These are phyloP conservation scores for Anableps anableps DNA, from an alignment of 2,797 vertebrate species.

Conservation along the genomic window DNA sequence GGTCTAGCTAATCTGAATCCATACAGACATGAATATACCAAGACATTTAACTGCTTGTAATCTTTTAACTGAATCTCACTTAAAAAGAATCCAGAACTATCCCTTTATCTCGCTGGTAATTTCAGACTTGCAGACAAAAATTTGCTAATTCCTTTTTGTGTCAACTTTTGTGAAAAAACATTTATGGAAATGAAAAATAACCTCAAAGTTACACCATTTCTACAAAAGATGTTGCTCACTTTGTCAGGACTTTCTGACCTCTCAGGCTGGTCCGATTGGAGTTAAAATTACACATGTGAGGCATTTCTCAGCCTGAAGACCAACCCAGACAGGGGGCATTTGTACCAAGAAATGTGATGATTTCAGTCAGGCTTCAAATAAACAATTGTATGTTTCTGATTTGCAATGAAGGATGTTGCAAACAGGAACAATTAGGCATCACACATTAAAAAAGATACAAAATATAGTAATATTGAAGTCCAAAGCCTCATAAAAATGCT, in stretches of 20 bases:
- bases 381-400: neutral
- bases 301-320: neutral
- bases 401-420: neutral
- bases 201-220: neutral
- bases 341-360: neutral
- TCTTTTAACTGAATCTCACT: neutral
- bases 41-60: neutral
- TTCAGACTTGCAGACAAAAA: neutral
- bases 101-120: neutral
- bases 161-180: neutral
- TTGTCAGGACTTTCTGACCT: neutral
- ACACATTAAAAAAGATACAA: neutral
- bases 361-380: neutral
- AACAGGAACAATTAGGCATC: neutral
- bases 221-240: neutral
- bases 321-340: neutral
- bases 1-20: too few species aligned
- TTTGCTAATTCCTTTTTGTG: neutral
- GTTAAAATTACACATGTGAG: neutral
- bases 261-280: neutral
- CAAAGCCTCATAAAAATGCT: neutral
- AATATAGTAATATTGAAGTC: too few species aligned
- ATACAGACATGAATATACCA: neutral
- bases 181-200: neutral
- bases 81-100: neutral